Conservation (phyloP, 2,888 invertebrate species). For the Diarsia brunnea region DNA sequence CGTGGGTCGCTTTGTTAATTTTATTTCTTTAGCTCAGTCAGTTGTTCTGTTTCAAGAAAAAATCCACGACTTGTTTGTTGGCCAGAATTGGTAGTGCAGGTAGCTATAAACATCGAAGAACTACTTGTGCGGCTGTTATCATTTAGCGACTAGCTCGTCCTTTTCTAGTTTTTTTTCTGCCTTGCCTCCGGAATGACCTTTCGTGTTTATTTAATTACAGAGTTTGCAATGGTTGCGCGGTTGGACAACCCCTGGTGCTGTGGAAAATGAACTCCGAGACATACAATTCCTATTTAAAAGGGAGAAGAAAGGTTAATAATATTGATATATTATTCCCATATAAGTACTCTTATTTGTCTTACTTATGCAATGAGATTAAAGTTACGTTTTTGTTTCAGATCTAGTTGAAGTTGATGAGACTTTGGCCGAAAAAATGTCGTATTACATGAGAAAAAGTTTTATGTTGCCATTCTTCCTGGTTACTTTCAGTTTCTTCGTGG, state of each 20-base stretch:
- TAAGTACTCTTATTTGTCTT: neutral
- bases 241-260: slow-evolving; percentile 92
- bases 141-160: neutral
- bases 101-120: neutral
- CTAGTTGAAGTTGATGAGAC: slow-evolving; percentile 77
- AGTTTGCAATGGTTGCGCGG: slow-evolving; percentile 95
- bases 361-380: neutral
- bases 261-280: slow-evolving; percentile 91
- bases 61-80: neutral
- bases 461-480: slow-evolving; percentile 93
- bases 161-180: neutral
- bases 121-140: neutral
- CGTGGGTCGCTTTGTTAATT: neutral
- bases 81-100: neutral
- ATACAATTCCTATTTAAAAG: slow-evolving; percentile 84
- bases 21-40: neutral
- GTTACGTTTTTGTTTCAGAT: slow-evolving; percentile 68
- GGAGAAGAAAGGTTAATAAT: slow-evolving; percentile 65
- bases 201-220: slow-evolving; percentile 66
- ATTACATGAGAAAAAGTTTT: slow-evolving; percentile 91
- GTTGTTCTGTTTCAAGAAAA: neutral
- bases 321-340: neutral
- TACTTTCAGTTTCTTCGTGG: slow-evolving; percentile 92
- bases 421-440: slow-evolving; percentile 75
- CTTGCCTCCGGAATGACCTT: no score